phyloP scores from a whole-genome alignment of 2,888 invertebrate genomes.

The Lagria hirta region DNA sequence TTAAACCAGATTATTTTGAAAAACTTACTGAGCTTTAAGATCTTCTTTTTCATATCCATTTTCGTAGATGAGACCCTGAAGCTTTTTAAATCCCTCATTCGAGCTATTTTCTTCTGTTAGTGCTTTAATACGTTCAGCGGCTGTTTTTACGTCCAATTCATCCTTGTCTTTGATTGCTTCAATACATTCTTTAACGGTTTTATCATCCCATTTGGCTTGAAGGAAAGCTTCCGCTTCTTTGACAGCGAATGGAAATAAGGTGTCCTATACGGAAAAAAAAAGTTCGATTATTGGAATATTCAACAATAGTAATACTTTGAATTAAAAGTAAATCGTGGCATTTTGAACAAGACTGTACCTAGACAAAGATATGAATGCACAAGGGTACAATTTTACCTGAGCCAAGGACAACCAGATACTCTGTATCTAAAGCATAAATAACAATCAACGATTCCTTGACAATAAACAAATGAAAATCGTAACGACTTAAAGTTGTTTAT shows the following conservation, averaged over 20 bases:
- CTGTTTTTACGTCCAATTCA: slow-evolving; percentile 55
- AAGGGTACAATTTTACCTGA: slow-evolving; percentile 53
- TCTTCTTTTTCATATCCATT: slow-evolving; percentile 77
- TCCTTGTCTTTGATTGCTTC: slow-evolving; percentile 61
- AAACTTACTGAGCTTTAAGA: slow-evolving; percentile 86
- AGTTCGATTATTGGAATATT: slow-evolving; percentile 4
- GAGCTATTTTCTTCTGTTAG: slow-evolving; percentile 83
- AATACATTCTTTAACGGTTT: slow-evolving; percentile 68
- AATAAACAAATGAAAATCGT: slow-evolving; percentile 1
- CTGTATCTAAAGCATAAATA: slow-evolving; percentile 32
- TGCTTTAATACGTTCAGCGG: slow-evolving; percentile 73
- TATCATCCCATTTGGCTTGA: slow-evolving; percentile 68
- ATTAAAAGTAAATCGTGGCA: slow-evolving; percentile 27
- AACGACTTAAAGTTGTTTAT: background rate
- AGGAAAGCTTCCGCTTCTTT: slow-evolving; percentile 73
- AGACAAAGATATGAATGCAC: slow-evolving; percentile 50
- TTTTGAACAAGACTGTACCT: slow-evolving; percentile 48
- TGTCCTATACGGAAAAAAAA: slow-evolving; percentile 62
- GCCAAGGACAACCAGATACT: slow-evolving; percentile 49
- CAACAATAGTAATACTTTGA: background rate
- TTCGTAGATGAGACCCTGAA: slow-evolving; percentile 91
- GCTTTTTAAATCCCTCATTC: slow-evolving; percentile 74
- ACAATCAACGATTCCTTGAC: slow-evolving; percentile 19
- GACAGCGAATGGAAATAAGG: slow-evolving; percentile 75
- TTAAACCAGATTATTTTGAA: background rate